Percentiles rank a stretch among this genome's conserved stretches.
Conservation (phyloP, 2,113 vertebrate genomes). For the Thinocorus orbignyianus region DNA sequence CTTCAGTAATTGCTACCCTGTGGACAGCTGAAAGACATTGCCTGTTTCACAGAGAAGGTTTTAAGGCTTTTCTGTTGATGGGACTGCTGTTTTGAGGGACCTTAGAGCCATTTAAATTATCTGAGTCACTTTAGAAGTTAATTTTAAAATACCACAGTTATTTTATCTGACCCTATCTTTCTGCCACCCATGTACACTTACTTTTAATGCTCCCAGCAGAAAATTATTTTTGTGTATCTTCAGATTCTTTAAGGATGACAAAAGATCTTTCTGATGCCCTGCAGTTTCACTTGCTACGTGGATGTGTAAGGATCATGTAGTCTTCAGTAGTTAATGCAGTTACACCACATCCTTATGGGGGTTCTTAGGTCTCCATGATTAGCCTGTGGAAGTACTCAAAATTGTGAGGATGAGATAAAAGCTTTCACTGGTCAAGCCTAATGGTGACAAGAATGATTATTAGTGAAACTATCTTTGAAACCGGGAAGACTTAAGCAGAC, state of each 20-base stretch:
- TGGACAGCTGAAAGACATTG: background rate
- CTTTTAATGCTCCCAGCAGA: background rate
- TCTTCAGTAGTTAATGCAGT: background rate
- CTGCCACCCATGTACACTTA: background rate
- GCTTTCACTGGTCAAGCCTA: background rate
- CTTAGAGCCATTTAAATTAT: background rate
- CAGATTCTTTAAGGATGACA: background rate
- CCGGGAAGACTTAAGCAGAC: background rate
- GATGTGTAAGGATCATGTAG: background rate
- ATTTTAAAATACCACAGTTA: background rate
- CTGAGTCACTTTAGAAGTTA: background rate
- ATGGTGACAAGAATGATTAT: background rate
- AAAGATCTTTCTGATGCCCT: background rate
- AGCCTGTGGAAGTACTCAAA: background rate
- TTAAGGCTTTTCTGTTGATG: background rate
- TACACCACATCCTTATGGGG: fast-evolving
- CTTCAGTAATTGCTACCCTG: background rate
- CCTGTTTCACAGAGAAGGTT: background rate
- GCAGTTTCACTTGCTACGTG: background rate
- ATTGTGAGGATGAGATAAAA: background rate
- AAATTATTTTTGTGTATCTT: background rate
- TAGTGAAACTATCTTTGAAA: background rate
- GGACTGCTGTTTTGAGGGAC: background rate
- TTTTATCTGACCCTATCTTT: background rate
- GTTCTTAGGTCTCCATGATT: background rate